A percentile compares a stretch with the other conserved stretches of the same genome.
phyloP scores from a whole-genome alignment of 2,113 vertebrate genomes.

The Entomyzon cyanotis region DNA sequence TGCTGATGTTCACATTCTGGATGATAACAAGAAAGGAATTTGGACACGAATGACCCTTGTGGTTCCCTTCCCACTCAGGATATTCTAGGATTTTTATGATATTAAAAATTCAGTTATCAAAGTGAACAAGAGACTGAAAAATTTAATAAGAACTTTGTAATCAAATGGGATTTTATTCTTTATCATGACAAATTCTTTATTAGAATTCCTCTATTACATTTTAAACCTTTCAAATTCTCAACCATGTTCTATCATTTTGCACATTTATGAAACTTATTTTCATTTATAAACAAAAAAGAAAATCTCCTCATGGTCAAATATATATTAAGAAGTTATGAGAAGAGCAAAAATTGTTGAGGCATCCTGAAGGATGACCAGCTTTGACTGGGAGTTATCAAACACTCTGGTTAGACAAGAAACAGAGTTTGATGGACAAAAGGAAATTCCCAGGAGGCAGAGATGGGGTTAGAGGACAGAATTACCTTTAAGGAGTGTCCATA shows the following conservation, averaged over 20 bases:
- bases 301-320: background rate
- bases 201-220: background rate
- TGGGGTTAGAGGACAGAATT: background rate
- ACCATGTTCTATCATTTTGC: background rate
- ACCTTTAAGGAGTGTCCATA: background rate
- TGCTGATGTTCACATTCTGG: background rate
- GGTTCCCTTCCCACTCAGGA: background rate
- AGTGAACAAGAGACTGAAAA: background rate
- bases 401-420: background rate
- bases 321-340: background rate
- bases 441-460: background rate
- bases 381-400: background rate
- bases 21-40: background rate
- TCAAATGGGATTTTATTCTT: background rate
- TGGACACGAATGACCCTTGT: background rate
- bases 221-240: background rate
- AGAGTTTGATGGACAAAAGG: background rate
- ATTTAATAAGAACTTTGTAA: background rate
- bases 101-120: background rate
- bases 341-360: background rate
- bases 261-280: background rate
- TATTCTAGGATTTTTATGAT: background rate
- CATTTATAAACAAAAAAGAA: background rate
- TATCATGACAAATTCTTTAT: background rate
- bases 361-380: background rate